These are phyloP conservation scores for Dorcus hopei DNA, from an alignment of 2,888 invertebrate species.

Conservation along the genomic window DNA sequence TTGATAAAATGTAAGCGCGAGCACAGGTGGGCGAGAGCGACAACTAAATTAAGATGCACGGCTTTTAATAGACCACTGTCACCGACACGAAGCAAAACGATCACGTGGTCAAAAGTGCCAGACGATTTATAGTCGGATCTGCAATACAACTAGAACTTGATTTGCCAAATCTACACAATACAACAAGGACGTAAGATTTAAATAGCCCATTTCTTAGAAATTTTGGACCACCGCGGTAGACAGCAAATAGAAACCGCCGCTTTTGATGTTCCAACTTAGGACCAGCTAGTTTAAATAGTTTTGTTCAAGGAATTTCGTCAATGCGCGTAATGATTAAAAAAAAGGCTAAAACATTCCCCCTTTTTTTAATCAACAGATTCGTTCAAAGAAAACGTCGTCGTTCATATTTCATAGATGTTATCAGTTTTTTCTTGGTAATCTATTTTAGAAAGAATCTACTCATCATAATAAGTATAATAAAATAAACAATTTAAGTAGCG, in stretches of 20 bases:
- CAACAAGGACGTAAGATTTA: not conserved
- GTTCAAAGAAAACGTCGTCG: too few species aligned
- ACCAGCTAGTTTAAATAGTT: too few species aligned
- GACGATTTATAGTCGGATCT: slow-evolving; percentile 1
- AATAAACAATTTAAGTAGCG: too few species aligned
- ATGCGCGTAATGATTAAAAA: too few species aligned
- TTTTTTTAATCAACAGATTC: too few species aligned
- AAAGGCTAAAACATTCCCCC: too few species aligned
- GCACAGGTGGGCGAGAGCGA: not conserved
- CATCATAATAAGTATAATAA: too few species aligned
- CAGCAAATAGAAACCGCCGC: not conserved
- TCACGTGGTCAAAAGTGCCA: slow-evolving; percentile 1
- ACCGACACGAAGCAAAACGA: not conserved
- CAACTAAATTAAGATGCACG: slow-evolving; percentile 1
- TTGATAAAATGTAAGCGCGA: not conserved
- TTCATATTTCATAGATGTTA: too few species aligned
- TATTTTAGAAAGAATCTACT: too few species aligned
- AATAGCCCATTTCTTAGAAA: slow-evolving; percentile 1
- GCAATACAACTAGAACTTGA: not conserved
- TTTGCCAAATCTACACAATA: slow-evolving; percentile 1
- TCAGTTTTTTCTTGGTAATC: too few species aligned
- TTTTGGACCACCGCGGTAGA: not conserved
- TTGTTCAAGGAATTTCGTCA: too few species aligned
- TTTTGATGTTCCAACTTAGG: not conserved
- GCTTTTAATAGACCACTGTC: slow-evolving; percentile 1